These are phyloP conservation scores for Manis crassicaudata DNA, from an alignment of 2,797 vertebrate genomes.

Conservation along the genomic window DNA sequence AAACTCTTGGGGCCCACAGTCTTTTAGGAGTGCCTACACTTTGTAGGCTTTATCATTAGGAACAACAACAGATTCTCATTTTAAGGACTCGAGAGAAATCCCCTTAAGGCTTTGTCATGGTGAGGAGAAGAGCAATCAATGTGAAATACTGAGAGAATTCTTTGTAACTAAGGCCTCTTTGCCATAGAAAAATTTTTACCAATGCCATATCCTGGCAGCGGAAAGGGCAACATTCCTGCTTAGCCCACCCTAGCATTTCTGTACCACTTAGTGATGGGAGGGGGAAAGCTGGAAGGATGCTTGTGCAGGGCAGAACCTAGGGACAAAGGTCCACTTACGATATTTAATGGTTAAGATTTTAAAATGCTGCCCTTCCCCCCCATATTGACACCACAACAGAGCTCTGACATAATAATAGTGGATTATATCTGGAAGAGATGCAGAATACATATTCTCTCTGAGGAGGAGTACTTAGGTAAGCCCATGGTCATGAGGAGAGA, in stretches of 20 bases:
- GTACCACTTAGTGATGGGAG: neutral
- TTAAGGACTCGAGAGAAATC: neutral
- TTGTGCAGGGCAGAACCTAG: neutral
- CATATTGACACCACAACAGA: neutral
- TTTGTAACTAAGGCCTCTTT: neutral
- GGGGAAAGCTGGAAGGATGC: neutral
- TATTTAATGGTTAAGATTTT: neutral
- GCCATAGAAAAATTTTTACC: neutral
- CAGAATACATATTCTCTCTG: neutral
- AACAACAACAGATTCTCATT: neutral
- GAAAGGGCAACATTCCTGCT: neutral
- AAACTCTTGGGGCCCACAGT: neutral
- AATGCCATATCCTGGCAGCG: neutral
- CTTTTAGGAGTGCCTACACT: neutral
- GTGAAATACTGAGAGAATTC: neutral
- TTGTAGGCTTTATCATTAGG: neutral
- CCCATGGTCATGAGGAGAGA: neutral
- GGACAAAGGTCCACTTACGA: neutral
- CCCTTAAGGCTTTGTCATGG: neutral
- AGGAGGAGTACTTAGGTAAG: neutral
- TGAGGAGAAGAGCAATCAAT: neutral
- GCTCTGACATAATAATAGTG: neutral
- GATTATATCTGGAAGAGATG: neutral
- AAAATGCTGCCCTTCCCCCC: neutral
- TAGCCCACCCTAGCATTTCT: neutral